These are phyloP conservation scores for Conops quadrifasciatus DNA, from an alignment of 2,888 invertebrate species.

Conservation along the genomic window DNA sequence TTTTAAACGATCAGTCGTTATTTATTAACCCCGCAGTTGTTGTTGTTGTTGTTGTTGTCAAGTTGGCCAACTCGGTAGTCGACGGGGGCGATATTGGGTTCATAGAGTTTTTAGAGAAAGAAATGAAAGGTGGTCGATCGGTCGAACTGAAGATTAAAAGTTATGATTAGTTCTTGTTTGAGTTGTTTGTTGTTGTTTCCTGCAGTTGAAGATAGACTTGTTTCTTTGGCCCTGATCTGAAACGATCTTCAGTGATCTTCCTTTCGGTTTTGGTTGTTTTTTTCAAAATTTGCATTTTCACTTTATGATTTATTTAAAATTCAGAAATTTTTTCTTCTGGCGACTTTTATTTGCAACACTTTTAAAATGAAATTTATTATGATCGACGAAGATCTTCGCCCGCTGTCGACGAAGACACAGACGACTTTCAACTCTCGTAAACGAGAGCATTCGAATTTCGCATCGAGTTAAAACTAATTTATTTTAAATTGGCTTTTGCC, in stretches of 20 bases:
- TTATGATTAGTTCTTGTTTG: no score
- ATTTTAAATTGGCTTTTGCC: constrained; percentile 16
- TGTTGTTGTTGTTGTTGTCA: neutral
- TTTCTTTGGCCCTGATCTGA: neutral
- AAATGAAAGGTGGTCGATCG: no score
- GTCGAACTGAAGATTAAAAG: no score
- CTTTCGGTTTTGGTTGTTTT: neutral
- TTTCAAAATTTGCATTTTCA: neutral
- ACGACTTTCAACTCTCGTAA: no score
- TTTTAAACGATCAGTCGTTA: constrained; percentile 4
- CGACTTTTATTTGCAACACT: neutral
- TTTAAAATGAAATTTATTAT: neutral
- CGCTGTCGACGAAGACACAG: no score
- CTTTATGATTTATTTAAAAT: constrained; percentile 9
- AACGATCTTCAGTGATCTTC: neutral
- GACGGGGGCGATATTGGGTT: no score
- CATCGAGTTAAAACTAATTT: constrained; percentile 7
- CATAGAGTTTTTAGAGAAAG: no score
- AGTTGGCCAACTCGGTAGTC: no score
- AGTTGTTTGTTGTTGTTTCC: no score
- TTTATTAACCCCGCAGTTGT: neutral
- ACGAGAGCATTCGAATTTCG: no score
- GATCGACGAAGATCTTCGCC: neutral
- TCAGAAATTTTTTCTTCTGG: neutral
- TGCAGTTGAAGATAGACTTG: no score